Percentiles rank a stretch among this genome's conserved stretches.
Conservation (phyloP, 2,113 vertebrate genomes). For the Oncorhynchus kisutch region DNA sequence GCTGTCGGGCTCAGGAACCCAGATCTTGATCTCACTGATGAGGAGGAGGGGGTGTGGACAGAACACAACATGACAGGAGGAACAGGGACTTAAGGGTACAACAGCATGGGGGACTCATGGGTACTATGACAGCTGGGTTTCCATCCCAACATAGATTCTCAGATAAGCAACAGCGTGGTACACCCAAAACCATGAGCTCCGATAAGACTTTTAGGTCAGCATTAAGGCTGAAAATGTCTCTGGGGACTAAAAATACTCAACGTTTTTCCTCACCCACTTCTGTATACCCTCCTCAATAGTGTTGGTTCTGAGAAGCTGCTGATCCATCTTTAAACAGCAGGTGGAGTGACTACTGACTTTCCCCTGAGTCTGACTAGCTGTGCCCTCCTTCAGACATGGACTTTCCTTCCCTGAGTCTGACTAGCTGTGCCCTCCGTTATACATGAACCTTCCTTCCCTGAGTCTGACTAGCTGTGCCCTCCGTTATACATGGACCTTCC, state of each 20-base stretch:
- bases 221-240: background rate
- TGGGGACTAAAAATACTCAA: background rate
- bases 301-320: background rate
- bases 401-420: no score
- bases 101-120: no score
- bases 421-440: no score
- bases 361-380: background rate
- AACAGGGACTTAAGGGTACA: background rate
- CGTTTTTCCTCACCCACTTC: background rate
- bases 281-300: background rate
- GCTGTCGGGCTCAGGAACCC: constrained; percentile 93
- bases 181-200: background rate
- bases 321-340: constrained; percentile 57
- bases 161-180: background rate
- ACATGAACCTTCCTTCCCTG: no score
- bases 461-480: no score
- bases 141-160: background rate
- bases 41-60: constrained; percentile 7
- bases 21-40: constrained; percentile 91
- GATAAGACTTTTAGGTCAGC: background rate
- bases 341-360: constrained; percentile 48
- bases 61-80: background rate
- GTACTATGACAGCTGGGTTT: no score
- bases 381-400: no score
- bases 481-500: no score